These are phyloP conservation scores for Scomberomorus guttatus DNA, from an alignment of 2,797 vertebrate genomes.

Conservation along the genomic window DNA sequence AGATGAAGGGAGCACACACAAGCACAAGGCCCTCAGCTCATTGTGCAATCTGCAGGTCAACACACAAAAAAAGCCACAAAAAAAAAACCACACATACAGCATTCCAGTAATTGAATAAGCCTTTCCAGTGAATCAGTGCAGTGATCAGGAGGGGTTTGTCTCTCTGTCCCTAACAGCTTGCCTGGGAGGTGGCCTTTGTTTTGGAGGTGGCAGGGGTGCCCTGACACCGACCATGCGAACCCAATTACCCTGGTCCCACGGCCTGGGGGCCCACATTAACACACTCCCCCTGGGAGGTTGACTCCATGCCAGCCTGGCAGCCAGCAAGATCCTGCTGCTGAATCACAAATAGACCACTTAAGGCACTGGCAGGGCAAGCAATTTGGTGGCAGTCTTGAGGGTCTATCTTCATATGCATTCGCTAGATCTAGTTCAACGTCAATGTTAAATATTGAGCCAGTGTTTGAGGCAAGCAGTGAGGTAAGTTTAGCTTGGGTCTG, in stretches of 20 bases:
- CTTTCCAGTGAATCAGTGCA: constrained; percentile 80
- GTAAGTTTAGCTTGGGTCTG: constrained; percentile 17
- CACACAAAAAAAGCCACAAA: constrained; percentile 32
- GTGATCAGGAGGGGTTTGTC: constrained; percentile 75
- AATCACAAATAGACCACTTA: constrained; percentile 86
- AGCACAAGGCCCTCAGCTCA: constrained; percentile 64
- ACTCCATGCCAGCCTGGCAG: constrained; percentile 84
- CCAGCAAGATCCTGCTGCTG: constrained; percentile 78
- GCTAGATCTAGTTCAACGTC: constrained; percentile 54
- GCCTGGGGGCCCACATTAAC: constrained; percentile 83
- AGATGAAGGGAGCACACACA: constrained; percentile 55
- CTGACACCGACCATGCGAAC: constrained; percentile 85
- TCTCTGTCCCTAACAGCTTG: constrained; percentile 80
- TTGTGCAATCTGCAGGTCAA: constrained; percentile 73
- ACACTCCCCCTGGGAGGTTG: constrained; percentile 76
- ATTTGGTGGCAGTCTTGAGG: constrained; percentile 79
- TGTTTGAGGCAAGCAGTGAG: constrained; percentile 50
- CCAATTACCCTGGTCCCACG: constrained; percentile 84
- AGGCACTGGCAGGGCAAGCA: constrained; percentile 73
- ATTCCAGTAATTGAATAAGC: constrained; percentile 81
- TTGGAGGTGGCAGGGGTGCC: constrained; percentile 77
- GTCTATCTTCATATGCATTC: constrained; percentile 73
- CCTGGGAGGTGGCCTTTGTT: constrained; percentile 84
- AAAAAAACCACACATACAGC: constrained; percentile 42
- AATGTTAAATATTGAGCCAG: constrained; percentile 65